Conservation (phyloP, 2,797 vertebrate genomes). For the Lycodopsis pacificus region DNA sequence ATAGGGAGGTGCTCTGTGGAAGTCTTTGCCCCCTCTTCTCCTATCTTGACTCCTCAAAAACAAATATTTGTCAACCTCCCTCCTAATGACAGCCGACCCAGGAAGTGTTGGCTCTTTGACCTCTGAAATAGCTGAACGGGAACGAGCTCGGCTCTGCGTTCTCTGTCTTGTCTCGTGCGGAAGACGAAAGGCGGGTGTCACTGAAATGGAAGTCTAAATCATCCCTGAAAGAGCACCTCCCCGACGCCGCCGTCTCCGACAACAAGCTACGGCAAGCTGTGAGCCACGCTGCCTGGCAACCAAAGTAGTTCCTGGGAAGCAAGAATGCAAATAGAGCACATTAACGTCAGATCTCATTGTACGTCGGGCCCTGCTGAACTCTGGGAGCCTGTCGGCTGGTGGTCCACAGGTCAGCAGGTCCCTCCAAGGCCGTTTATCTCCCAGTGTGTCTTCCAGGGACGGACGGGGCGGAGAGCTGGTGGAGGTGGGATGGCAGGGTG, state of each 20-base stretch:
- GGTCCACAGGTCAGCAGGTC: slow-evolving; percentile 56
- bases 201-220: slow-evolving; percentile 70
- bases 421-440: slow-evolving; percentile 49
- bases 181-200: slow-evolving; percentile 60
- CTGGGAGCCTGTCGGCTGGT: slow-evolving; percentile 56
- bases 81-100: slow-evolving; percentile 59
- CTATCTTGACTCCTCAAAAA: slow-evolving; percentile 35
- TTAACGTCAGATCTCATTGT: slow-evolving; percentile 64
- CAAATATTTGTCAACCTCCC: slow-evolving; percentile 69
- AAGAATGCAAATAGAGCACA: slow-evolving; percentile 68
- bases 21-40: slow-evolving; percentile 47
- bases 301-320: slow-evolving; percentile 52
- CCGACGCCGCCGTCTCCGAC: slow-evolving; percentile 42
- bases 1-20: slow-evolving; percentile 64
- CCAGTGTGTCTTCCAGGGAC: slow-evolving; percentile 32
- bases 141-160: slow-evolving; percentile 20
- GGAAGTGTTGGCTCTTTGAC: slow-evolving; percentile 69
- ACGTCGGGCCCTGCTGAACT: slow-evolving; percentile 41
- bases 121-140: slow-evolving; percentile 37
- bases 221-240: slow-evolving; percentile 53
- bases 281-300: slow-evolving; percentile 60
- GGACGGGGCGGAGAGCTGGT: not conserved
- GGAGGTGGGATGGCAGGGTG: slow-evolving; percentile 25
- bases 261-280: slow-evolving; percentile 52
- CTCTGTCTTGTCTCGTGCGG: slow-evolving; percentile 49